Conservation (phyloP, 2,113 vertebrate genomes). For the Muscicapa adusta region DNA sequence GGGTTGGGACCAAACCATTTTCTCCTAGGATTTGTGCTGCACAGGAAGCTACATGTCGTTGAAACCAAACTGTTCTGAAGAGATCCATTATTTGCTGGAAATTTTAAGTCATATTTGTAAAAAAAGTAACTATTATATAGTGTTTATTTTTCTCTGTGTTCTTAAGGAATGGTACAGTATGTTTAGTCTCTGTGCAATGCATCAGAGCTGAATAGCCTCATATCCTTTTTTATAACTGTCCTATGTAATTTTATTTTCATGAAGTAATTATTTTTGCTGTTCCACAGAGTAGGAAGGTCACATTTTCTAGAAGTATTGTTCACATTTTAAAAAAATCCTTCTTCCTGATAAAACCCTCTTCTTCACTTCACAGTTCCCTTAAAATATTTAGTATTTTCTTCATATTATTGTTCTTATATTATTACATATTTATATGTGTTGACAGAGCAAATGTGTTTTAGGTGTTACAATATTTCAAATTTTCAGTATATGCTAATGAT, state of each 20-base stretch:
- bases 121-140: background rate
- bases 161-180: background rate
- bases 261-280: conserved; percentile 6
- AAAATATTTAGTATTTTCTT: background rate
- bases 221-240: background rate
- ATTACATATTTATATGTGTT: background rate
- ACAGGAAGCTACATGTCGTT: background rate
- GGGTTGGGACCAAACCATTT: background rate
- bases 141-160: background rate
- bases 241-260: conserved; percentile 33
- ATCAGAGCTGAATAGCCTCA: background rate
- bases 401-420: background rate
- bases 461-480: background rate
- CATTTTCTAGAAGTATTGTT: conserved; percentile 23
- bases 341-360: background rate
- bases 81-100: background rate
- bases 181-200: background rate
- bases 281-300: background rate
- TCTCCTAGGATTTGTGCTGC: background rate
- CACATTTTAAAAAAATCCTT: background rate
- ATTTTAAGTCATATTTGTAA: background rate
- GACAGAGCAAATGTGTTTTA: background rate
- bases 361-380: background rate
- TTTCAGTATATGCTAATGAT: background rate
- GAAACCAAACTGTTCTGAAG: background rate